These are phyloP conservation scores for Drosophila erecta DNA, from an alignment of 1,140 invertebrate genomes.

Conservation along the genomic window DNA sequence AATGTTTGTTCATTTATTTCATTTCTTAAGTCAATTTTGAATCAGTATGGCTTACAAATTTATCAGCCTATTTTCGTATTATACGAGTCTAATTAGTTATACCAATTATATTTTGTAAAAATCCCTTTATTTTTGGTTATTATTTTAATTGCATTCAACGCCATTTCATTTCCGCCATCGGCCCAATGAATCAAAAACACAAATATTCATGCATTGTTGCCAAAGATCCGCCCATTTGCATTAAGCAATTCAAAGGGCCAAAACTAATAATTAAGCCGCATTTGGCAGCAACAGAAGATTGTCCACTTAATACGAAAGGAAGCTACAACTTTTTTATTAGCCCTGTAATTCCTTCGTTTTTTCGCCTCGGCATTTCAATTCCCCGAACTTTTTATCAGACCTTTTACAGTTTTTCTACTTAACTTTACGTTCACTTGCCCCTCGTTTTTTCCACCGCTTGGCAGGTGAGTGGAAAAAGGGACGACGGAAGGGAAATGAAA, in stretches of 20 bases:
- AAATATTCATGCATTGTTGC: slow-evolving; percentile 20
- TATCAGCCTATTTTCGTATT: too few species aligned
- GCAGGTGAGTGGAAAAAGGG: slow-evolving; percentile 43
- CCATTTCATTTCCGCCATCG: neutral
- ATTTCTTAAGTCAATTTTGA: neutral
- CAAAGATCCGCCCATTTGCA: slow-evolving; percentile 29
- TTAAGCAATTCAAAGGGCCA: slow-evolving; percentile 16
- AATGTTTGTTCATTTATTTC: neutral
- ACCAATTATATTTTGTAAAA: too few species aligned
- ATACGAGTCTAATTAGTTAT: too few species aligned
- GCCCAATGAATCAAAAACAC: slow-evolving; percentile 40
- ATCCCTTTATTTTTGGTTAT: neutral
- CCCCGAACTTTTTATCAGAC: slow-evolving; percentile 65
- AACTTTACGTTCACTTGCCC: slow-evolving; percentile 53
- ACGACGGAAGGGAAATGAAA: slow-evolving; percentile 54
- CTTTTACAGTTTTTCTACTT: slow-evolving; percentile 67
- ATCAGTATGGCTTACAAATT: too few species aligned
- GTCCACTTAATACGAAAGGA: slow-evolving; percentile 48
- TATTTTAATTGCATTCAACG: neutral
- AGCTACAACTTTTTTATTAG: slow-evolving; percentile 68
- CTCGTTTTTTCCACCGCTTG: slow-evolving; percentile 10
- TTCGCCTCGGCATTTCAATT: slow-evolving; percentile 38
- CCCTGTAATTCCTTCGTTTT: slow-evolving; percentile 30
- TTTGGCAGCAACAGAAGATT: slow-evolving; percentile 55
- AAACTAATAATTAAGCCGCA: slow-evolving; percentile 39